A percentile compares a stretch with the other conserved stretches of the same genome.
Conservation (phyloP, 1,140 invertebrate genomes). For the Drosophila tropicalis region DNA sequence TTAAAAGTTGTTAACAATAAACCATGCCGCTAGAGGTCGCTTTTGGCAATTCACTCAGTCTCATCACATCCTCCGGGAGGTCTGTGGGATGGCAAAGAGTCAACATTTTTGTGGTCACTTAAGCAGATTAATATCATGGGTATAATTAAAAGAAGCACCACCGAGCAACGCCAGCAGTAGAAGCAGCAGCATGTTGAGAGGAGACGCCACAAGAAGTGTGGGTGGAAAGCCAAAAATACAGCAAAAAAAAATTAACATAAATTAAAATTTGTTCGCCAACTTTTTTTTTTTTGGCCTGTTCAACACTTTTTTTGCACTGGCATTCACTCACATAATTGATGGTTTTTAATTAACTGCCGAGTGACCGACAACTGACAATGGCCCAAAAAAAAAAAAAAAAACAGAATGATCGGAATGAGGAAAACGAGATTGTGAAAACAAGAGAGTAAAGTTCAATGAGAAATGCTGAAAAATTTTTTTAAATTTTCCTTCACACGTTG, state of each 20-base stretch:
- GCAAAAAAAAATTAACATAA: conserved; percentile 72
- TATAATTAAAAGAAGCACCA: conserved; percentile 77
- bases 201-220: not conserved
- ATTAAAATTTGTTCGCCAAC: conserved; percentile 72
- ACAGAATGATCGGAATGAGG: not conserved
- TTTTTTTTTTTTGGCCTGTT: conserved; percentile 47
- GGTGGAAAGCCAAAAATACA: conserved; percentile 22
- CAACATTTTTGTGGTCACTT: conserved; percentile 82
- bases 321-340: conserved; percentile 70
- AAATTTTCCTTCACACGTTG: conserved; percentile 32
- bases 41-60: not conserved
- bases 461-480: conserved; percentile 38
- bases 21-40: conserved; percentile 62
- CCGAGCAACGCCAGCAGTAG: not conserved
- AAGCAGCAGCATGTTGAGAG: conserved; percentile 20
- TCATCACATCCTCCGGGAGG: not conserved
- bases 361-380: conserved; percentile 73
- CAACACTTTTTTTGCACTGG: conserved; percentile 28
- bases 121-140: conserved; percentile 81
- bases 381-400: conserved; percentile 17
- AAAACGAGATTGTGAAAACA: not conserved
- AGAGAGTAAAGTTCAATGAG: conserved; percentile 32
- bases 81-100: conserved; percentile 44
- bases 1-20: conserved; percentile 78
- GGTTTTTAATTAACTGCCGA: conserved; percentile 81